Evolutionary conservation across 2,797 vertebrate species (phyloP), one percentile per base, ranked within the genome.

Genomic region (Streptopelia turtur): DNA sequence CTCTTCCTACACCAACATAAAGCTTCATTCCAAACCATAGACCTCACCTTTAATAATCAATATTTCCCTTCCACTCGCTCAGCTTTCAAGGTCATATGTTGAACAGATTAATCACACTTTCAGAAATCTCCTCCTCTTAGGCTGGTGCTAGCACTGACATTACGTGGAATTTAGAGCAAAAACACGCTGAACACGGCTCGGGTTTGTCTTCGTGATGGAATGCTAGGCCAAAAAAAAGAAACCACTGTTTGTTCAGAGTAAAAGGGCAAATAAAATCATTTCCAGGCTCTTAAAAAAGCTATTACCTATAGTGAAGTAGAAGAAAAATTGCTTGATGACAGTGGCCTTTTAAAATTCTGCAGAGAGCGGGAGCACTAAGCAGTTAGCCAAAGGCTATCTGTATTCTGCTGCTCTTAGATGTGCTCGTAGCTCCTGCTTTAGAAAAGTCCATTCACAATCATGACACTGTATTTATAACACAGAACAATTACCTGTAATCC

Each of bases 311-410:
- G 71, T 64, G 87, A 90, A 92, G 83, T 28, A 87, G 55, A 97
- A 94, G 77, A 97, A 93, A 96, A 95, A 96, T 91, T 83, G 94
- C 94, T 93, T 89, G 95, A 95, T 93, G 95, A 95, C 92, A 95
- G 84, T 90, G 81, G 92, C 86, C 81, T 92, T 89, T 95, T 89
- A 85, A 85, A 96, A 83, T 31, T 30, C 82, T 87, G 53, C 64
- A 5, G 70, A 83, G 61, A 83, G 79, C 69, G 61, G 84, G 35
- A 94, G 69, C 88, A 90, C 66, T 33, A 47, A 87, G 81, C 71
- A 78, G 87, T 55, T 87, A 78, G 87, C 93, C 89, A 91, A 87
- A 53, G 76, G 87, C 93, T 91, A 85, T 91, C 78, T 65, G 35
- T 83, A 83, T 78, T 69, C 82, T 85, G 64, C 81, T 80, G n/a